Conservation (phyloP, 2,888 invertebrate genomes). For the Patella depressa region DNA sequence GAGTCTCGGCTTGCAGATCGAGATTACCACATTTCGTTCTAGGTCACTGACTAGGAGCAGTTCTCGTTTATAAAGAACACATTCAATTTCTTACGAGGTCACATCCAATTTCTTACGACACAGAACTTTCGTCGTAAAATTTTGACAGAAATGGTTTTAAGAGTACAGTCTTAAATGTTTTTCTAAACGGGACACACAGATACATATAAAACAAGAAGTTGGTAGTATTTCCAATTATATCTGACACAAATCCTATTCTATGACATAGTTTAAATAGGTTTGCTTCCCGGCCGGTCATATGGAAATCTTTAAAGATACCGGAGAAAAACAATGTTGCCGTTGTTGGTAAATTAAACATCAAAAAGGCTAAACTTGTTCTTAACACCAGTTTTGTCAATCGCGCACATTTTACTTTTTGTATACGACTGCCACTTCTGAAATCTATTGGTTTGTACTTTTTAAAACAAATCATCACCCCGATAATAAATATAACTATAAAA, state of each 20-base stretch:
- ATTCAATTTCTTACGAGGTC: not conserved
- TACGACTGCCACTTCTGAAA: not conserved
- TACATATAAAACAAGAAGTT: not conserved
- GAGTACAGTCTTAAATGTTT: not conserved
- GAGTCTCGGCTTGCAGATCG: too few species aligned
- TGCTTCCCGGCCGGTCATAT: not conserved
- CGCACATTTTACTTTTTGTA: not conserved
- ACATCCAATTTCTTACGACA: not conserved
- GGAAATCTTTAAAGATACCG: not conserved
- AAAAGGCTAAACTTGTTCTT: not conserved
- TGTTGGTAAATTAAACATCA: not conserved
- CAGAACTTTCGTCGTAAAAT: not conserved
- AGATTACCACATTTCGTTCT: too few species aligned
- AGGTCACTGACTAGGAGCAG: too few species aligned
- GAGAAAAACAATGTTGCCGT: not conserved
- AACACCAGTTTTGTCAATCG: not conserved
- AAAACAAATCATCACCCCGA: not conserved
- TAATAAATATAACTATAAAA: not conserved
- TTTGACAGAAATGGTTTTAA: not conserved
- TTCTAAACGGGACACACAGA: not conserved
- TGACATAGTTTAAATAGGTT: not conserved
- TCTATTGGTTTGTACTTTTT: not conserved
- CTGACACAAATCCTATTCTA: not conserved
- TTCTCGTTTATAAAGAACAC: too few species aligned
- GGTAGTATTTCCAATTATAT: not conserved